Conservation (phyloP, 2,888 invertebrate genomes). For the Conus canariensis region DNA sequence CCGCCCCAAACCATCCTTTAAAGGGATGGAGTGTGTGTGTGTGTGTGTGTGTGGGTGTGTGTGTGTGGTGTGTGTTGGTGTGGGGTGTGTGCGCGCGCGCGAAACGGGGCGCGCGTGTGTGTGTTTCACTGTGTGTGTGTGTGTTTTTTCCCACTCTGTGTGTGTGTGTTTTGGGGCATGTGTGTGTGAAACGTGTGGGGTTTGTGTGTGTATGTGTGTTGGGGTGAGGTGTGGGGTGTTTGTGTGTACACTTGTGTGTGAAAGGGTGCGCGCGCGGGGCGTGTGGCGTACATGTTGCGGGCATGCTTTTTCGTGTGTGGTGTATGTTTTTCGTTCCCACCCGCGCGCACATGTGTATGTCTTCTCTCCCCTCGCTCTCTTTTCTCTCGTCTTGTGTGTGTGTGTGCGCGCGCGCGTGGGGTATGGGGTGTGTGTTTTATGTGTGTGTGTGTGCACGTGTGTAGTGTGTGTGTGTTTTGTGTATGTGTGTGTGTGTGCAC, state of each 20-base stretch:
- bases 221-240: background rate
- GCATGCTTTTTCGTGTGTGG: background rate
- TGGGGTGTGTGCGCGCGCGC: background rate
- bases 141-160: background rate
- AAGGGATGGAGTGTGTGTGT: background rate
- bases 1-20: too few species aligned
- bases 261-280: background rate
- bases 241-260: background rate
- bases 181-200: background rate
- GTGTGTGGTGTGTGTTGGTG: background rate
- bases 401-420: background rate
- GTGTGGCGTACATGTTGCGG: background rate
- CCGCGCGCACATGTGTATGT: background rate
- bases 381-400: background rate
- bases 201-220: background rate
- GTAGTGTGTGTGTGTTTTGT: background rate
- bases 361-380: too few species aligned
- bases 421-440: background rate
- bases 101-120: background rate
- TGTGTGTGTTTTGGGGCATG: background rate
- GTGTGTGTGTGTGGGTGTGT: slow-evolving; percentile 11
- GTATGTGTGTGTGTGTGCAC: background rate
- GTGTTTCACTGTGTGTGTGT: background rate
- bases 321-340: background rate
- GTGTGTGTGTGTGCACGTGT: background rate